Evolutionary conservation across 2,888 invertebrate genomes (phyloP), one percentile per base, ranked within the genome.

Genomic region (Campoplex capitator): DNA sequence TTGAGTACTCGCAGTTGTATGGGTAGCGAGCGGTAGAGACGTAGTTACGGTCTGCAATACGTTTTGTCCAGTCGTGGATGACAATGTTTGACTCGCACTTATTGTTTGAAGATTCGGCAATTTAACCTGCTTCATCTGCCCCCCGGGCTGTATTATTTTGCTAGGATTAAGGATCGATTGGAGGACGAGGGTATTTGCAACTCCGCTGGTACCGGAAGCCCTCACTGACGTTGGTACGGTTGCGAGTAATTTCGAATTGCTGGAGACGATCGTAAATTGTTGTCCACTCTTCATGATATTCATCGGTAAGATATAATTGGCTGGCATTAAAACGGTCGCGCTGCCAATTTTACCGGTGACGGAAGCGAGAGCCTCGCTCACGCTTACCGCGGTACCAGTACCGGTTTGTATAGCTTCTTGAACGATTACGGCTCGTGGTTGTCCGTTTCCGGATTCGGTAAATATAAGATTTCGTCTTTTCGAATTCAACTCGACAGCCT

Each of bases 241-340:
- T n/a, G 92, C 93, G 38, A 93, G 92, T 9, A 96, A 95, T 91
- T 96, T 95, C 79, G 97, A 97, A 9, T 96, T 96, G 88, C 97
- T 96, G 7, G 97, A 97, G 6, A 97, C 96, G 86, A 97, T 97
- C 3, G 97, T 96, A 84, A 97, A 96, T 91, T 97, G 97, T 91
- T 97, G 97, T 0, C 96, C 96, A 11, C 96, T 96, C 94, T 97
- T 97, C 84, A 97, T 95, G 95, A 97, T 96, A 3, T 97, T 97
- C 89, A 97, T 96, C 0, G 97, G 97, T 89, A 97, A 93, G 85
- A 97, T 96, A 90, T 97, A 97, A 93, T 97, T 97, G 9, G 94
- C 92, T 0, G 97, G 97, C 93, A 97, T 96, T 65, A 97, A 93
- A 9, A 97, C 96, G 0, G 97, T 95, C 2, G 97, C 96, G 87